A percentile compares a stretch with the other conserved stretches of the same genome.
These are phyloP conservation scores for Polymixis flavicincta DNA, from an alignment of 2,888 invertebrate genomes.

Conservation along the genomic window DNA sequence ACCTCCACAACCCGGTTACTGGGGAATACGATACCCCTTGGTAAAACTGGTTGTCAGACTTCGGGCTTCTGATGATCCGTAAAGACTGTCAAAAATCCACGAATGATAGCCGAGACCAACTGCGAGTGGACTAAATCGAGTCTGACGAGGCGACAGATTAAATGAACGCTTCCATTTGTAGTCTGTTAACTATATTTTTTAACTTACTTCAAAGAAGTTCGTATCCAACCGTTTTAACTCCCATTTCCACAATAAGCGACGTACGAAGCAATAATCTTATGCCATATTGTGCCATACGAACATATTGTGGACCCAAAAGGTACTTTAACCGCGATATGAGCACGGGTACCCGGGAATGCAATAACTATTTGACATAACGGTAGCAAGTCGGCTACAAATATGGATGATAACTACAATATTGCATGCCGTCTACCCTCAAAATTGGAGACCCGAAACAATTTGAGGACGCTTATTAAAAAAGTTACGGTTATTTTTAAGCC, in stretches of 20 bases:
- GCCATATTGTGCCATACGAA: conserved; percentile 36
- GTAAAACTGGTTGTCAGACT: too few relatives aligned
- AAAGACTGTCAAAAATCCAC: too few relatives aligned
- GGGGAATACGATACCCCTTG: too few relatives aligned
- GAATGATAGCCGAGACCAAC: too few relatives aligned
- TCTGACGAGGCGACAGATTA: too few relatives aligned
- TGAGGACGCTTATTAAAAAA: conserved; percentile 54
- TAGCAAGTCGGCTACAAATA: conserved; percentile 47
- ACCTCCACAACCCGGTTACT: too few relatives aligned
- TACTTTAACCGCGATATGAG: conserved; percentile 50
- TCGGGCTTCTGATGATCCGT: too few relatives aligned
- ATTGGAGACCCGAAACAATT: conserved; percentile 43
- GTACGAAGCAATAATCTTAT: conserved; percentile 40
- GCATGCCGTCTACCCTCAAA: conserved; percentile 42
- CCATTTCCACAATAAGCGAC: conserved; percentile 17
- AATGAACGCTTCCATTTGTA: too few relatives aligned
- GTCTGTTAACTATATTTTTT: too few relatives aligned
- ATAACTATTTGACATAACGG: conserved; percentile 54
- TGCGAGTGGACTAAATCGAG: too few relatives aligned
- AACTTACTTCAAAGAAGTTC: neutral
- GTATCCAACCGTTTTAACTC: neutral
- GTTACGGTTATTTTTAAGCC: conserved; percentile 29
- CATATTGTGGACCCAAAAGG: conserved; percentile 30
- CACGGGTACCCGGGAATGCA: conserved; percentile 50
- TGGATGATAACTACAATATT: conserved; percentile 55